These are phyloP conservation scores for Agonopterix alstromeriana DNA, from an alignment of 2,888 invertebrate genomes.

Conservation along the genomic window DNA sequence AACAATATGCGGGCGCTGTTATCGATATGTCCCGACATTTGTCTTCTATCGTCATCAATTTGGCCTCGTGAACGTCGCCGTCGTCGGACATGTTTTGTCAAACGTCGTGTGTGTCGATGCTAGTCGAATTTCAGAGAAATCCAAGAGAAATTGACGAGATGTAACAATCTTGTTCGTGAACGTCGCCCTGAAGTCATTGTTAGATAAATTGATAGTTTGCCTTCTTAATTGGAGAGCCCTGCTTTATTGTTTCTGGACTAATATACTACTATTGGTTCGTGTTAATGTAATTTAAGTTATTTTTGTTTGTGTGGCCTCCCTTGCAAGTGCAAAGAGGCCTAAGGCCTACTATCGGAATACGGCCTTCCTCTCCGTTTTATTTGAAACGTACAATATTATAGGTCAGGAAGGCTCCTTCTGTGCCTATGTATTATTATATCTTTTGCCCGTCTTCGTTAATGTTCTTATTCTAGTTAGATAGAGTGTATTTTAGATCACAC, in stretches of 20 bases:
- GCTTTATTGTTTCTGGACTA: conserved; percentile 19
- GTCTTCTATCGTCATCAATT: conserved; percentile 48
- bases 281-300: no score
- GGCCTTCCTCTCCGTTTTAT: no score
- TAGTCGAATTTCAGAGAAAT: conserved; percentile 18
- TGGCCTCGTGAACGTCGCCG: conserved; percentile 32
- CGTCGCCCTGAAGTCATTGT: conserved; percentile 48
- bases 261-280: no score
- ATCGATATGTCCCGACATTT: conserved; percentile 28
- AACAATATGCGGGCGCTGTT: not conserved
- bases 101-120: conserved; percentile 32
- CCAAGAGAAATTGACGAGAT: conserved; percentile 55
- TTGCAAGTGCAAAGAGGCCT: no score
- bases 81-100: conserved; percentile 43
- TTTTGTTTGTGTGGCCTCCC: no score
- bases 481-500: no score
- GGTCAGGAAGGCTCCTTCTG: no score
- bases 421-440: no score
- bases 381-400: no score
- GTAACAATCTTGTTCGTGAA: conserved; percentile 34
- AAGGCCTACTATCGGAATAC: no score
- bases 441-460: no score
- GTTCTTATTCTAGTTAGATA: no score
- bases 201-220: conserved; percentile 60
- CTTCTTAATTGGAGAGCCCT: conserved; percentile 48